These are phyloP conservation scores for Atta texana DNA, from an alignment of 1,140 invertebrate species.

Conservation along the genomic window DNA sequence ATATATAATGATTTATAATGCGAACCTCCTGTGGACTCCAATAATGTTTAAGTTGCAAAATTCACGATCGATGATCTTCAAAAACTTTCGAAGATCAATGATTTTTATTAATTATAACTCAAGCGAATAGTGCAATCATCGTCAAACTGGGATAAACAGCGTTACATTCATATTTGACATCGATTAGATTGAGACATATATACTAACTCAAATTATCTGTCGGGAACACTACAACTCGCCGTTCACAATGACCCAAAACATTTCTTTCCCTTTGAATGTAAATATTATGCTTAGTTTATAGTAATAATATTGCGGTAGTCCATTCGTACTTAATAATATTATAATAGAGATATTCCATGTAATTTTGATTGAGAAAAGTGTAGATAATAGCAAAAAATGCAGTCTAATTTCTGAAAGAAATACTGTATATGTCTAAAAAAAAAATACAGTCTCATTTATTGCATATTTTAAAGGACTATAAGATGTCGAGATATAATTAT, in stretches of 20 bases:
- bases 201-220: not conserved
- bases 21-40: not conserved
- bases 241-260: slow-evolving; percentile 9
- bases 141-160: slow-evolving; percentile 28
- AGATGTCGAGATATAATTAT: not conserved
- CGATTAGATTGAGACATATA: not conserved
- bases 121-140: slow-evolving; percentile 4
- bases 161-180: not conserved
- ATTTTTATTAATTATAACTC: slow-evolving; percentile 27
- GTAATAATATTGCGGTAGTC: not conserved
- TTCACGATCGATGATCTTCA: not conserved
- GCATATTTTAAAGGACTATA: not conserved
- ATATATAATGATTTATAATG: not conserved
- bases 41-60: slow-evolving; percentile 3
- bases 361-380: not conserved
- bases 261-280: slow-evolving; percentile 16
- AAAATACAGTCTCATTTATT: not conserved
- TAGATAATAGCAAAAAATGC: not conserved
- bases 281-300: slow-evolving; percentile 40
- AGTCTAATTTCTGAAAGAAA: no score
- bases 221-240: not conserved
- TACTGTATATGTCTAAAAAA: not conserved
- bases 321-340: not conserved
- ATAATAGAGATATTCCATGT: not conserved
- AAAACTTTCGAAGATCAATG: slow-evolving; percentile 9